Percentiles rank a stretch among this genome's conserved stretches.
phyloP scores from a whole-genome alignment of 53 echinoderm and acorn worm genomes.

The Arbacia lixula region DNA sequence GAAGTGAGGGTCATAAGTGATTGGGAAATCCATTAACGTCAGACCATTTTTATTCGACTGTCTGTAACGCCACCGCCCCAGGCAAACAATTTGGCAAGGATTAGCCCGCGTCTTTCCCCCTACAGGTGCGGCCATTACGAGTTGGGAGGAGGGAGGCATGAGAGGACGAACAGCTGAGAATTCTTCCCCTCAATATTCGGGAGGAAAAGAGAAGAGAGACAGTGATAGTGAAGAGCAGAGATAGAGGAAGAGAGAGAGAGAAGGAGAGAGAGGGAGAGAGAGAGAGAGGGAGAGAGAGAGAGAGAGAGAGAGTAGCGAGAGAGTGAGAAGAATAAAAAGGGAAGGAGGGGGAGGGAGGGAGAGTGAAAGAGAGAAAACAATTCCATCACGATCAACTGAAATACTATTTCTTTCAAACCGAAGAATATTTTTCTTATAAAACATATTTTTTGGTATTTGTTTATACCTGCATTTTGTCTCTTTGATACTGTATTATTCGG shows the following conservation, averaged over 20 bases:
- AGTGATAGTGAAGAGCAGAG: too few species aligned
- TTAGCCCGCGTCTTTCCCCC: slow-evolving; percentile 6
- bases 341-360: too few species aligned
- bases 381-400: neutral
- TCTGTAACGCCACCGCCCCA: neutral
- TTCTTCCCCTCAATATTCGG: neutral
- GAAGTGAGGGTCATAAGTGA: slow-evolving; percentile 22
- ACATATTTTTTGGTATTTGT: too few species aligned
- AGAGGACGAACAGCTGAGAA: slow-evolving; percentile 15
- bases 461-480: neutral
- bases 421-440: neutral
- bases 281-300: too few species aligned
- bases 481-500: neutral
- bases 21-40: slow-evolving; percentile 9
- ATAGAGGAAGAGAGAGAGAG: too few species aligned
- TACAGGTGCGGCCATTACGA: neutral
- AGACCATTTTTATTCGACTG: neutral
- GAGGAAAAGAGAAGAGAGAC: too few species aligned
- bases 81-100: slow-evolving; percentile 39
- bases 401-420: slow-evolving; percentile 17
- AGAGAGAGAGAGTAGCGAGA: too few species aligned
- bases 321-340: too few species aligned
- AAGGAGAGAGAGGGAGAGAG: too few species aligned
- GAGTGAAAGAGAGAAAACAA: slow-evolving; percentile 15
- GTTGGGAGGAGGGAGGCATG: neutral